phyloP scores from a whole-genome alignment of 2,888 invertebrate genomes.

The Plebejus anna region DNA sequence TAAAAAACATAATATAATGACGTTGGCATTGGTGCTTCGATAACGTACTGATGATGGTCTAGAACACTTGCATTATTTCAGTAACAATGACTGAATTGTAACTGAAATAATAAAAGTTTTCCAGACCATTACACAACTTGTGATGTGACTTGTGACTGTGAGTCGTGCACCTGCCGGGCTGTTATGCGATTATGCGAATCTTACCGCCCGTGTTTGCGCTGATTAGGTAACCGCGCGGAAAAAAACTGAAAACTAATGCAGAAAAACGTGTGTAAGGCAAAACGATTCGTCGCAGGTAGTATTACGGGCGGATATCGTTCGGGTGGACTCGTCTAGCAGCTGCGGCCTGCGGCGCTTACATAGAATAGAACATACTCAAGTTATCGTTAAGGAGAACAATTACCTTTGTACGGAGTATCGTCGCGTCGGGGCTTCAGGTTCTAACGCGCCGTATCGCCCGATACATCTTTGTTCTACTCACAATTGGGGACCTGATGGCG shows the following conservation, averaged over 20 bases:
- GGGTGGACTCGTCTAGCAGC: conserved; percentile 49
- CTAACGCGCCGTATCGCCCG: conserved; percentile 34
- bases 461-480: conserved; percentile 23
- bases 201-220: neutral
- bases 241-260: conserved; percentile 10
- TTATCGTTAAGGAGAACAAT: conserved; percentile 78
- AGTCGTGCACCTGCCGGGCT: neutral
- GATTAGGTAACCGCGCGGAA: conserved; percentile 14
- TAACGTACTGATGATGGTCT: no score
- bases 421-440: conserved; percentile 59
- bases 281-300: neutral
- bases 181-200: neutral
- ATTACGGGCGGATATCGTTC: conserved; percentile 9
- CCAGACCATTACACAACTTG: neutral
- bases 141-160: no score
- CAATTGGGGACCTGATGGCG: neutral
- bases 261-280: neutral
- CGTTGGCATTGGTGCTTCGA: no score
- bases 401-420: conserved; percentile 64
- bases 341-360: conserved; percentile 40
- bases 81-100: neutral
- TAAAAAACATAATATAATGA: no score
- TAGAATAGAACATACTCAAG: conserved; percentile 65
- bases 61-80: no score
- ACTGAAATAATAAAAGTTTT: neutral